Conservation (phyloP, 1,140 invertebrate species). For the Drosophila ercepeae region DNA sequence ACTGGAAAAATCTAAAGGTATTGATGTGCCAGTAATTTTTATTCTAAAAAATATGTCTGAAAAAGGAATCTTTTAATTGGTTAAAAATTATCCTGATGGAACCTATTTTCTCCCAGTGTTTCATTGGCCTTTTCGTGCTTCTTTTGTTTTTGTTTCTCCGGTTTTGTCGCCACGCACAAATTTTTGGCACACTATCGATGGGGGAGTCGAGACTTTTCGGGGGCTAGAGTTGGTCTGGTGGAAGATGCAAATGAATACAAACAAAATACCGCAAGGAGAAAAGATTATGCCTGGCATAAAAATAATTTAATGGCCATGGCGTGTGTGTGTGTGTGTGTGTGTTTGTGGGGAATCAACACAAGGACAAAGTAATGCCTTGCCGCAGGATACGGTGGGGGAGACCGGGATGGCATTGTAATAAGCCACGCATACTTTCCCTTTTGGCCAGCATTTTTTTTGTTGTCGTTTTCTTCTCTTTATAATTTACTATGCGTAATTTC, state of each 20-base stretch:
- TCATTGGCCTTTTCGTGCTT: conserved; percentile 25
- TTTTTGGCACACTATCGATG: conserved; percentile 46
- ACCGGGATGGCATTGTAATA: conserved; percentile 48
- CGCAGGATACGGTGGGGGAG: conserved; percentile 10
- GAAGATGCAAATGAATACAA: conserved; percentile 54
- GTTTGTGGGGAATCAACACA: conserved; percentile 31
- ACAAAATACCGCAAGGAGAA: conserved; percentile 49
- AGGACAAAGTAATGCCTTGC: conserved; percentile 65
- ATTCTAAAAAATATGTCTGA: too few relatives aligned
- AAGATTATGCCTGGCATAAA: conserved; percentile 78
- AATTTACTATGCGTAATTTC: conserved; percentile 78
- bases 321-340: conserved; percentile 28
- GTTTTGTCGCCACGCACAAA: conserved; percentile 40
- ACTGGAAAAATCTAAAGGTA: too few relatives aligned
- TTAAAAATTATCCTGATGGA: background rate
- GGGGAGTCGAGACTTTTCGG: background rate
- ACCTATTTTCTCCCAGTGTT: background rate
- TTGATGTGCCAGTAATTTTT: too few relatives aligned
- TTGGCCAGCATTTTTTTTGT: conserved; percentile 16
- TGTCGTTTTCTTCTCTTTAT: conserved; percentile 55
- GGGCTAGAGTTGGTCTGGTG: conserved; percentile 1
- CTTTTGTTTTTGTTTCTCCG: conserved; percentile 33
- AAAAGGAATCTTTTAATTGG: too few relatives aligned
- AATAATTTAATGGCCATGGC: conserved; percentile 72
- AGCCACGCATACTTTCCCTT: conserved; percentile 22